These are phyloP conservation scores for Thecophora atra DNA, from an alignment of 2,888 invertebrate species.

Conservation along the genomic window DNA sequence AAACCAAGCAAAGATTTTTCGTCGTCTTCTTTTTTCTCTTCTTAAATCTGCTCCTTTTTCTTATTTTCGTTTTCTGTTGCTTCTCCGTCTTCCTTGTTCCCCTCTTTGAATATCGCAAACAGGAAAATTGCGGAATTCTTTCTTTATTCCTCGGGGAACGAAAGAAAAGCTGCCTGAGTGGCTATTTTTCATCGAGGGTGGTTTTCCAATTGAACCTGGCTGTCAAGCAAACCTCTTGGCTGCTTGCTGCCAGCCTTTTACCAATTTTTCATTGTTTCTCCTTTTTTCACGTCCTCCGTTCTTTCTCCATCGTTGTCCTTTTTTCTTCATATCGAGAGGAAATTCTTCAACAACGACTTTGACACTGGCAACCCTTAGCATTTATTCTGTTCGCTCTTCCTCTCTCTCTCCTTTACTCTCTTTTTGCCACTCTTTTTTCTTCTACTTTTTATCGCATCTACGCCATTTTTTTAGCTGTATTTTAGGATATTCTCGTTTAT, in stretches of 20 bases:
- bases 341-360: slow-evolving; percentile 33
- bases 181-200: slow-evolving; percentile 12
- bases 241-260: neutral
- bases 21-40: neutral
- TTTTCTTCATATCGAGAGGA: slow-evolving; percentile 1
- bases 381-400: slow-evolving; percentile 1
- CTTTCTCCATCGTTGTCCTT: neutral
- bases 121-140: slow-evolving; percentile 17
- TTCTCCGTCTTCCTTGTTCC: neutral
- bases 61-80: neutral
- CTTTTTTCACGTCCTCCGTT: neutral
- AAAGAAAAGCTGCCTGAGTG: neutral
- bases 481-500: no score
- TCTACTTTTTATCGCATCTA: neutral
- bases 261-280: slow-evolving; percentile 20
- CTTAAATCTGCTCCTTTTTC: neutral
- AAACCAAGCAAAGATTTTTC: neutral
- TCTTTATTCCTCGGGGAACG: neutral
- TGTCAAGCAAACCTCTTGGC: neutral
- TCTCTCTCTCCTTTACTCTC: neutral
- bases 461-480: no score
- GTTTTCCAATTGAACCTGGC: neutral
- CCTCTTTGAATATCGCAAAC: neutral
- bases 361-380: slow-evolving; percentile 26
- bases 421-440: neutral